Evolutionary conservation across 2,888 invertebrate species (phyloP).

Genomic region (Diarsia mendica): DNA sequence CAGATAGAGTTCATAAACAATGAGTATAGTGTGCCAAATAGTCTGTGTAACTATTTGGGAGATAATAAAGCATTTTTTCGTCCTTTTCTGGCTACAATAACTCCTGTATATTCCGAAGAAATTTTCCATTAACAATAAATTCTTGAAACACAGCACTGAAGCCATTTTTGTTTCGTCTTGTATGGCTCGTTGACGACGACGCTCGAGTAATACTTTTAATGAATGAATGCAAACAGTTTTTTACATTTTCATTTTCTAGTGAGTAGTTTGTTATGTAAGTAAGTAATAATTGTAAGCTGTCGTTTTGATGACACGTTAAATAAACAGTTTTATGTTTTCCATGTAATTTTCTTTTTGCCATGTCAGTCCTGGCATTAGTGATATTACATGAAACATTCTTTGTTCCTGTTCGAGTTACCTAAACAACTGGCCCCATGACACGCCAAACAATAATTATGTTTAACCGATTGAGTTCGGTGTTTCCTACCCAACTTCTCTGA

Average conservation of each 20-base stretch:
- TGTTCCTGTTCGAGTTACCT: background rate
- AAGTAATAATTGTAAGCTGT: constrained; percentile 18
- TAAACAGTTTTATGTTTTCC: background rate
- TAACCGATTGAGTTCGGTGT: background rate
- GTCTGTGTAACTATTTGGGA: background rate
- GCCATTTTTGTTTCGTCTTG: background rate
- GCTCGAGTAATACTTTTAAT: background rate
- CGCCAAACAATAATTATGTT: background rate
- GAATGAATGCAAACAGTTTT: background rate
- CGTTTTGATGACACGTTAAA: background rate
- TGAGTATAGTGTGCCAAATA: background rate
- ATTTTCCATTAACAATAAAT: constrained; percentile 15
- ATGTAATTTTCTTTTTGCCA: background rate
- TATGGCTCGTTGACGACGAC: background rate
- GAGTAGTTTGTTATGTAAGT: background rate
- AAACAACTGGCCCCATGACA: background rate
- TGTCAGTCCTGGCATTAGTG: background rate
- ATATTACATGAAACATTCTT: constrained; percentile 1
- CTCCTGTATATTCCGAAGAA: constrained; percentile 12
- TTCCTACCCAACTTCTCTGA: background rate
- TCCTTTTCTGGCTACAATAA: background rate
- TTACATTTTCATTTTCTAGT: background rate
- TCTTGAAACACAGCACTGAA: constrained; percentile 1
- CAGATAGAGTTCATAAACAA: background rate
- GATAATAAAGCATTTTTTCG: background rate